phyloP scores from a whole-genome alignment of 2,113 vertebrate species.

The Neotragus moschatus region DNA sequence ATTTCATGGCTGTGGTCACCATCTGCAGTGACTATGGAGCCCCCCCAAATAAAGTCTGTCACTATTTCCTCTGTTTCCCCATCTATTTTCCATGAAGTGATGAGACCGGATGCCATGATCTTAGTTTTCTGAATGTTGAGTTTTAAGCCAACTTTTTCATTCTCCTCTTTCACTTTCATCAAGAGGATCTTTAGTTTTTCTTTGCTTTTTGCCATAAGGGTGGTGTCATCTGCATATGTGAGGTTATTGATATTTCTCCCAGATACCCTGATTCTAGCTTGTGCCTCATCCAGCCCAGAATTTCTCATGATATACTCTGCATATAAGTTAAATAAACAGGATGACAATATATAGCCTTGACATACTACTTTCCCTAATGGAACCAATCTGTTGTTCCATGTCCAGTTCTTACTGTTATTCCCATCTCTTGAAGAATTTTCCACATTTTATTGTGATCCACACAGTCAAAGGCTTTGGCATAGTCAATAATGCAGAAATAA shows the following conservation, averaged over 20 bases:
- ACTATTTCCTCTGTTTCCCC: background rate
- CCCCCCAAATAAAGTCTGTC: background rate
- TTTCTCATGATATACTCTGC: background rate
- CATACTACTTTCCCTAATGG: background rate
- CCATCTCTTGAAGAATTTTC: background rate
- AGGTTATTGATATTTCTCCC: background rate
- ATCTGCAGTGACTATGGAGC: background rate
- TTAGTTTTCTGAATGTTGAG: background rate
- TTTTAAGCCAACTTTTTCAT: background rate
- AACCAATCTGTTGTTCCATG: background rate
- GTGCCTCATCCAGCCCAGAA: background rate
- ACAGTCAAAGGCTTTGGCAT: background rate
- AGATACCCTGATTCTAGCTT: background rate
- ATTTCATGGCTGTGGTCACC: background rate
- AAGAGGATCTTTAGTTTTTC: background rate
- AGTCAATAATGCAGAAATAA: background rate
- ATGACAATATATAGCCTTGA: background rate
- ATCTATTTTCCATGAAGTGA: background rate
- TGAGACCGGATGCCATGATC: background rate
- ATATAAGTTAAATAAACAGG: background rate
- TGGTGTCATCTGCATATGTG: background rate
- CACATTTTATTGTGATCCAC: background rate
- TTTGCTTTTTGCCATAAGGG: background rate
- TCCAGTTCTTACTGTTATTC: background rate
- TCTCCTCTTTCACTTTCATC: background rate